phyloP scores from a whole-genome alignment of 2,113 vertebrate genomes.

The Prionailurus viverrinus region DNA sequence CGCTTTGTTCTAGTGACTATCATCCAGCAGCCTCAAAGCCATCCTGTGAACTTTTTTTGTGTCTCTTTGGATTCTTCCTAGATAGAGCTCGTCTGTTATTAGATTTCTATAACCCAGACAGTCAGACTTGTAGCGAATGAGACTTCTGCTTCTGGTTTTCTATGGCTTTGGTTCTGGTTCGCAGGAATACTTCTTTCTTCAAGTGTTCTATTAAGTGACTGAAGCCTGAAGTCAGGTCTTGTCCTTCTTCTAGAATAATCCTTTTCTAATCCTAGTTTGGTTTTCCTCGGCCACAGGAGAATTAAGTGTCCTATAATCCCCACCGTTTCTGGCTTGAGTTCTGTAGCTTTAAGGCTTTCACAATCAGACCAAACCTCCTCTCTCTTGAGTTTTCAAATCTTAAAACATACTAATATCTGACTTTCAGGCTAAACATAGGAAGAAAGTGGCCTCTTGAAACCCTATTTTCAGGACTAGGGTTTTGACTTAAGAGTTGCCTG shows the following conservation, averaged over 20 bases:
- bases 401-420: slow-evolving; percentile 34
- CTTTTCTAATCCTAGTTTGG: not conserved
- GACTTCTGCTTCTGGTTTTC: not conserved
- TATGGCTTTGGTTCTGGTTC: slow-evolving; percentile 29
- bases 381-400: slow-evolving; percentile 47
- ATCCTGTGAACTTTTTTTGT: not conserved
- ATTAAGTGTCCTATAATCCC: not conserved
- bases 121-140: not conserved
- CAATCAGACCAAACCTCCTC: not conserved
- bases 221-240: slow-evolving; percentile 50
- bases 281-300: not conserved
- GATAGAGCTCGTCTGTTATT: not conserved
- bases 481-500: not conserved
- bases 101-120: not conserved
- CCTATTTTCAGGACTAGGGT: not conserved
- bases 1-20: not conserved
- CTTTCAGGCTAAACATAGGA: not conserved
- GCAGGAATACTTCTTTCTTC: not conserved
- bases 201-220: slow-evolving; percentile 39
- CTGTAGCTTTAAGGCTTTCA: slow-evolving; percentile 43
- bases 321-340: slow-evolving; percentile 27
- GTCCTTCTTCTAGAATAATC: not conserved
- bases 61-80: not conserved
- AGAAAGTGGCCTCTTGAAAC: not conserved
- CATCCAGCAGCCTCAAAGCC: not conserved